Conservation (phyloP, 2,888 invertebrate genomes). For the Synanthedon tipuliformis region DNA sequence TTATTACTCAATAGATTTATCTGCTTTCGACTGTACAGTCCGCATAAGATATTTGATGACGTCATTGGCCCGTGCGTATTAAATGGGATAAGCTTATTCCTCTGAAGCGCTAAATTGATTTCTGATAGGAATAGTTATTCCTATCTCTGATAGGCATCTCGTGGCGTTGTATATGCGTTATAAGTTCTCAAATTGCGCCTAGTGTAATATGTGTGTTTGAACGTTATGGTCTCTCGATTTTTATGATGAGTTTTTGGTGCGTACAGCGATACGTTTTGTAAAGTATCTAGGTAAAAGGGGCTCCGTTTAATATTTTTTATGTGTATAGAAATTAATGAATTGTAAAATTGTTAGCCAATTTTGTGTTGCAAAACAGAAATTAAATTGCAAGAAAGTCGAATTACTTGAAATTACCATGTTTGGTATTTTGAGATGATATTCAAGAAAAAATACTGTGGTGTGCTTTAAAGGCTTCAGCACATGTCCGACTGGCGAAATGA, state of each 20-base stretch:
- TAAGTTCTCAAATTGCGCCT: not conserved
- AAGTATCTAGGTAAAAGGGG: constrained; percentile 23
- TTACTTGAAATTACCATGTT: constrained; percentile 6
- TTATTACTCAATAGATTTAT: no score
- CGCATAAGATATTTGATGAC: no score
- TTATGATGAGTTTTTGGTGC: constrained; percentile 5
- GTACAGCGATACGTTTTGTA: constrained; percentile 27
- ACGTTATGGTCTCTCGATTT: constrained; percentile 2
- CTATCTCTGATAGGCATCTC: no score
- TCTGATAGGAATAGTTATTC: no score
- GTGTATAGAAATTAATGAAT: constrained; percentile 42
- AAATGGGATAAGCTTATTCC: no score
- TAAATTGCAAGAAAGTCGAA: constrained; percentile 10
- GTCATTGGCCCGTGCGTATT: no score
- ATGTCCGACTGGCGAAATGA: not conserved
- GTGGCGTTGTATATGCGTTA: no score
- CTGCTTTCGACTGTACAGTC: no score
- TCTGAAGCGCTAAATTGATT: no score
- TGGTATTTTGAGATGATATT: constrained; percentile 10
- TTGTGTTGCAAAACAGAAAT: constrained; percentile 5
- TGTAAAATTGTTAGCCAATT: constrained; percentile 8
- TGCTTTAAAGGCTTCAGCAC: no score
- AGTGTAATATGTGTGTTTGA: not conserved
- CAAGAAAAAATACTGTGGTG: not conserved
- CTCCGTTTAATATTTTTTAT: constrained; percentile 52